Base-by-base conservation (phyloP, 2,113 vertebrate species). In the Edolisoma coerulescens region DNA sequence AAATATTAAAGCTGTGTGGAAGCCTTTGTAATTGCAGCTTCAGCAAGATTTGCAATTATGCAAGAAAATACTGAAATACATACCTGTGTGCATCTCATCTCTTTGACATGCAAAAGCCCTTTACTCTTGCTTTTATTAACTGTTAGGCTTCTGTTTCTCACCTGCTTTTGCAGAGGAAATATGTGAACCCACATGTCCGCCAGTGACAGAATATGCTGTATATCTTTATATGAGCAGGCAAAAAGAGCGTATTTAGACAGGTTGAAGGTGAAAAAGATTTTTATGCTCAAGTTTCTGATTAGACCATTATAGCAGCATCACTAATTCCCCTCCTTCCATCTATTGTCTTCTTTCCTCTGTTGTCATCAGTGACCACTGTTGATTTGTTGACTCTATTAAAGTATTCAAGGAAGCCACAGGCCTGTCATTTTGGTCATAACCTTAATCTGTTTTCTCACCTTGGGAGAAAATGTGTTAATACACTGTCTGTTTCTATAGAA, bases 361-460 rank as follows among this genome's bases (percentile, higher is more conserved):
- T 97, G 95, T 96, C 91, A 90, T 86, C 93, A 73, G 83, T 90
- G 91, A 94, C 96, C 61, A 89, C 85, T 95, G 84, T 90, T 96
- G 84, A 96, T 95, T 98, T 95, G 87, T 89, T 97, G 89, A 97
- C 82, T 96, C 93, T 94, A 93, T 97, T 94, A 93, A 95, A 91
- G 82, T 74, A 87, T 88, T 90, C 89, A 96, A 96, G 95, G 78
- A 93, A 96, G 74, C 88, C 90, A 89, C 83, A 97, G 89, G 84
- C 92, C 90, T 95, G 96, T 97, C 97, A 95, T 78, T 97, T 97
- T 97, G 90, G 94, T 96, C 95, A 95, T 96, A 97, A 94, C 95
- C 95, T 97, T 97, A 96, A 96, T 96, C 89, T 97, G 84, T 96
- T 96, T 96, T 96, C 94, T 97, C 90, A 96, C 95, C 95, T 96